These are phyloP conservation scores for Otocyon megalotis DNA, from an alignment of 2,113 vertebrate species.

Conservation along the genomic window DNA sequence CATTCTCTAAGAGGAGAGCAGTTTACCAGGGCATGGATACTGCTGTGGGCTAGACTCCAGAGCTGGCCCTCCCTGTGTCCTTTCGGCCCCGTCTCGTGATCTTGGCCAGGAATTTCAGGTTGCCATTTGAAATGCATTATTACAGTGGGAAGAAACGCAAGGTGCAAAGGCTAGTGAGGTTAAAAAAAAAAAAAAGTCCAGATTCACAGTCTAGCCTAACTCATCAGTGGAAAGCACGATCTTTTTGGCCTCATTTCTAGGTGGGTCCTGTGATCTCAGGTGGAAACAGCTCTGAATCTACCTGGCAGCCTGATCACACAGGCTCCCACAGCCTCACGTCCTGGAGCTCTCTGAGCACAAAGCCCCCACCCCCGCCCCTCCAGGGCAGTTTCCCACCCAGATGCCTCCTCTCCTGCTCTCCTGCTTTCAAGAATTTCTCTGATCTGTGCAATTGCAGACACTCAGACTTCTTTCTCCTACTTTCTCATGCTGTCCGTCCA, in stretches of 20 bases:
- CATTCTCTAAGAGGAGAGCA: conserved; percentile 32
- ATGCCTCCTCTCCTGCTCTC: neutral
- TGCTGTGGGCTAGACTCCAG: neutral
- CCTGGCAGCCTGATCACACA: conserved; percentile 1
- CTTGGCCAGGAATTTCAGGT: neutral
- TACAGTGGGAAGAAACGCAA: conserved; percentile 17
- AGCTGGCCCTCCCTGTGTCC: neutral
- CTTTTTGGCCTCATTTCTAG: neutral
- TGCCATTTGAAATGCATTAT: conserved; percentile 38
- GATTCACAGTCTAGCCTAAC: neutral
- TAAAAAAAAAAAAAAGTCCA: neutral
- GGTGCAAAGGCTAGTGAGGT: conserved; percentile 13
- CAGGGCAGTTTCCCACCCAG: neutral
- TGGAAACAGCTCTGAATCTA: conserved; percentile 41
- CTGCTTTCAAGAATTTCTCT: conserved; percentile 62
- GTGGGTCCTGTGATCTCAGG: neutral
- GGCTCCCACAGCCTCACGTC: neutral
- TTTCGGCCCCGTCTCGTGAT: neutral
- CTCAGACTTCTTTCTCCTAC: conserved; percentile 17
- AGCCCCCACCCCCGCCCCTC: neutral
- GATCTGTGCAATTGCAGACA: neutral
- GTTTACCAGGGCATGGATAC: neutral
- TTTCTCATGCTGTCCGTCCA: conserved; percentile 55
- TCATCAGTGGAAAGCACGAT: neutral
- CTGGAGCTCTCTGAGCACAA: neutral